These are phyloP conservation scores for Dryadula phaetusa DNA, from an alignment of 2,888 invertebrate species.

Conservation along the genomic window DNA sequence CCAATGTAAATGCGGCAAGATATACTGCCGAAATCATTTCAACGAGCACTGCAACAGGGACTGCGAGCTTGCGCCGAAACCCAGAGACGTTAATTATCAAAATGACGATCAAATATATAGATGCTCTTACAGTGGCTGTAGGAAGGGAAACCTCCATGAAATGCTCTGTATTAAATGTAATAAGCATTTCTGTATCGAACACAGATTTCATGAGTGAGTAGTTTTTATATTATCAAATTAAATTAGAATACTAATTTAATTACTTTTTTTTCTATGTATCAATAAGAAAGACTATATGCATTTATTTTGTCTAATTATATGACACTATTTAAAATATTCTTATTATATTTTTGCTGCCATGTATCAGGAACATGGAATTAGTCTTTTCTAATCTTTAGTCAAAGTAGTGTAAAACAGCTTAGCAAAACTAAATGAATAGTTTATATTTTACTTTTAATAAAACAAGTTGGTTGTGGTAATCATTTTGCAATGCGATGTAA, in stretches of 20 bases:
- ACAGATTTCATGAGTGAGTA: constrained; percentile 84
- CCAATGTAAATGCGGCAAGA: constrained; percentile 85
- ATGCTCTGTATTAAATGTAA: constrained; percentile 87
- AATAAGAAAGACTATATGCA: too few relatives aligned
- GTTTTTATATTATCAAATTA: background rate
- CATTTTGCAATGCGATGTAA: background rate
- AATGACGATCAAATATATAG: constrained; percentile 72
- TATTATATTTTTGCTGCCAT: background rate
- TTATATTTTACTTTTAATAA: background rate
- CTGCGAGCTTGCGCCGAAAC: constrained; percentile 71
- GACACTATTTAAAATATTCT: too few relatives aligned
- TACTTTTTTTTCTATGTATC: too few relatives aligned
- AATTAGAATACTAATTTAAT: background rate
- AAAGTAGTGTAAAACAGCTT: background rate
- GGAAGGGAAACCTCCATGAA: constrained; percentile 85
- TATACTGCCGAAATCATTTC: constrained; percentile 89
- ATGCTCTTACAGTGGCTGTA: constrained; percentile 85
- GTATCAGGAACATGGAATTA: background rate
- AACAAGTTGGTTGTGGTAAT: background rate
- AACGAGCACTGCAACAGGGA: constrained; percentile 82
- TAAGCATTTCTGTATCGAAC: constrained; percentile 88
- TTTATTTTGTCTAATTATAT: too few relatives aligned
- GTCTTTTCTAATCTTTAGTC: too few relatives aligned
- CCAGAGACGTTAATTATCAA: constrained; percentile 68
- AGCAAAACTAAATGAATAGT: background rate